Evolutionary conservation across 2,797 vertebrate species (phyloP), one percentile per base, ranked within the genome.

Genomic region (Paedocypris micromegethes): DNA sequence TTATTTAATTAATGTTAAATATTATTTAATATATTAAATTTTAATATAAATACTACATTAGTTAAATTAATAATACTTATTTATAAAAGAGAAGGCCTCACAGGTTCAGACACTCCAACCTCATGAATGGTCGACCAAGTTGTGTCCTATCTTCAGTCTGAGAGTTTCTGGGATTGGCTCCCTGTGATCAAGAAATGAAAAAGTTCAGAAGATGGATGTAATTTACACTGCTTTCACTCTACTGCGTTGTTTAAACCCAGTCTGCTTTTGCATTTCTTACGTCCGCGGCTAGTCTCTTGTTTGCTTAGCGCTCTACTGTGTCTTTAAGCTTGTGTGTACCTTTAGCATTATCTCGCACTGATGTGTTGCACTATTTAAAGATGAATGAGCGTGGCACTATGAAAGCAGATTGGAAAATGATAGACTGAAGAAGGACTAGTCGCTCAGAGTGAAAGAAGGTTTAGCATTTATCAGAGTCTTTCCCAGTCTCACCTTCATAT

Each of bases 381-480:
- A 58, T 65, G 59, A 66, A 58, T 66, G 39, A 62, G 53, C 53
- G 44, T 40, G 50, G 37, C 4, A 9, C 49, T 49, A 48, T 68
- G 9, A 60, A 64, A 59, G 42, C 42, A 59, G 58, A 52, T 48
- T 71, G 38, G 57, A 65, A 48, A 43, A 52, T 47, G 56, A 9
- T 37, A 62, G 59, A 55, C 66, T 39, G 42, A 38, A 42, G 51
- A 66, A 66, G 62, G 38, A 70, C 58, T 66, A 50, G 63, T 70
- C 74, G 68, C 70, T 64, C 64, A 41, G 62, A 48, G 49, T 77
- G 73, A 82, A 76, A 76, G 71, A 54, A 72, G 78, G 39, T 41
- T 46, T 73, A 77, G 77, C 71, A 64, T 79, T 83, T 80, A 76
- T 79, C 71, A 74, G 42, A 60, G 44, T 59, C 58, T 55, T 49